Base-by-base conservation (phyloP, 2,888 invertebrate species). In the Erebia epiphron region DNA sequence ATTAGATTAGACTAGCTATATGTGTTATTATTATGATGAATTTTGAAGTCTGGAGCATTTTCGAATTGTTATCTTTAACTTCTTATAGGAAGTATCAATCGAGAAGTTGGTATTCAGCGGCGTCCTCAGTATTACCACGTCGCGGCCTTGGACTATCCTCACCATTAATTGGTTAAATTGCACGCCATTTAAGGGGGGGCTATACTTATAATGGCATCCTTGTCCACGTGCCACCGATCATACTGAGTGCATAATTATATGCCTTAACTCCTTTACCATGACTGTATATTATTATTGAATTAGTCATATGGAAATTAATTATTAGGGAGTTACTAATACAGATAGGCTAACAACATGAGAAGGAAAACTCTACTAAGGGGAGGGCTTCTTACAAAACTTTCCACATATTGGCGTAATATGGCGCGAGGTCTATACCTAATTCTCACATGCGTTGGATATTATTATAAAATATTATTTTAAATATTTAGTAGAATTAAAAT, bases 151-250 rank as follows among this genome's bases (percentile, higher is more conserved):
- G 79, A 71, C 77, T 77, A 82, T 83, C 88, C 86, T 85, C 84
- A 85, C 81, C 78, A 82, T 82, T 87, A 88, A 87, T 87, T 86
- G 87, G 84, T 83, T 91, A 88, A 92, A 91, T 90, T 86, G 86
- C 89, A 74, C 73, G 64, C 92, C 91, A 81, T 91, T 83, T 91
- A 90, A 80, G 91, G 91, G 72, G 79, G 75, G 78, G 74, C 61
- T 77, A 80, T 79, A 74, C 79, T 76, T 78, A 81, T 90, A 90
- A 91, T 87, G 88, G 88, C 85, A 87, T 88, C 89, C 88, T 88
- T 82, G 86, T 85, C 71, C 66, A 74, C 71, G 79, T 76, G 81
- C 79, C 66, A 68, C 75, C 72, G 76, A 66, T 78, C 82, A 83
- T 83, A 82, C 80, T 76, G 76, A 83, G 78, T 77, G 78, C 76